Base-by-base conservation (phyloP, 2,888 invertebrate genomes). In the Sinopyrophorus schimmeli region DNA sequence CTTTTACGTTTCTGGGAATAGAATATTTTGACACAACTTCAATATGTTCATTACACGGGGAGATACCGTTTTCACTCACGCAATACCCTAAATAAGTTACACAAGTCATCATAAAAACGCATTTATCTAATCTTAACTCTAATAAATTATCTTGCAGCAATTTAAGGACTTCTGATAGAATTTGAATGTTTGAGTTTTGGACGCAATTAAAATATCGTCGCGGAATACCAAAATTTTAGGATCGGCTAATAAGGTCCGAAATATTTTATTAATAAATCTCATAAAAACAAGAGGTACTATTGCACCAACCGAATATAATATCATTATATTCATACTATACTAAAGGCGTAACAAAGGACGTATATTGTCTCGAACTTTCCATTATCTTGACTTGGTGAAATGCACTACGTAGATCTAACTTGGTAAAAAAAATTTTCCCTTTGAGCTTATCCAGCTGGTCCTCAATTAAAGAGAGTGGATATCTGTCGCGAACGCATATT, bases 181-280 rank as follows among this genome's bases (percentile, higher is more conserved):
- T 30, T 4, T 4, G 4, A 26, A 9, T 4, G 26, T 26, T 26
- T n/a, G 7, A 0, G 43, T 47, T 9, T 34, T 18, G 0, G 53
- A 44, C 3, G 46, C 35, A n/a, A 58, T 50, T n/a, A 58, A 20
- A 26, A 59, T 18, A 27, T 59, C 59, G 34, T 58, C 57, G 18
- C 57, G 27, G 26, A 52, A 58, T 21, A 51, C 35, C 5, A 20
- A 16, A 14, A 53, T 23, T 14, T 40, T 28, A 9, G 18, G 3
- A 6, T 17, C 17, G n/a, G 3, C 15, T 2, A 43, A 9, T 16
- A 43, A 32, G n/a, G 14, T n/a, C 4, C 11, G 1, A 20, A 43
- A 43, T 3, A 44, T 16, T 10, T 12, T 6, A 30, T 27, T 27
- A 10, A 44, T 17, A 14, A n/a, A 35, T 17, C 44, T 24, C 12